A percentile compares a stretch with the other conserved stretches of the same genome.
Conservation (phyloP, 2,888 invertebrate species). For the Andrena chrysosceles region DNA sequence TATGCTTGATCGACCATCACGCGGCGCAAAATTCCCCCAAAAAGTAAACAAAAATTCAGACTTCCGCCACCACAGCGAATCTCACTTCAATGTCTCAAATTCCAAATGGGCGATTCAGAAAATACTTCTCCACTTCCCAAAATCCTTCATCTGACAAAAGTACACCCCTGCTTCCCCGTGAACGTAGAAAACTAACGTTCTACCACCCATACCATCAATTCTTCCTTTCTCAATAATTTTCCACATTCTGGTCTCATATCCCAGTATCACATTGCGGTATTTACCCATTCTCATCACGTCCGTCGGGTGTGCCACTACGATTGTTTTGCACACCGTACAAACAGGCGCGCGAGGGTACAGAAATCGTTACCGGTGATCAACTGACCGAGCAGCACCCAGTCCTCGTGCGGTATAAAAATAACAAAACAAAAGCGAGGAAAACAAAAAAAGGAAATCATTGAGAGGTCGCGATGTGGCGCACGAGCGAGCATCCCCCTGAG, state of each 20-base stretch:
- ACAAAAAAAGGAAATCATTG: background rate
- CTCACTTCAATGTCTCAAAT: background rate
- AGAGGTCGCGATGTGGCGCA: background rate
- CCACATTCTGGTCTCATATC: background rate
- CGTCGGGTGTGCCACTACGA: background rate
- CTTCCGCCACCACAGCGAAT: no score
- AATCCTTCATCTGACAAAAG: no score
- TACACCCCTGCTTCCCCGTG: no score
- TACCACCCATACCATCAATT: background rate
- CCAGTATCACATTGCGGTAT: background rate
- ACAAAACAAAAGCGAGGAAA: background rate
- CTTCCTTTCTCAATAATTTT: background rate
- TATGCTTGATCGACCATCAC: no score
- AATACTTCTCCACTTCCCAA: no score
- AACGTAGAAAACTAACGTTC: no score
- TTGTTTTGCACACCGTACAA: slow-evolving; percentile 4
- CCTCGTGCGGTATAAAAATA: background rate
- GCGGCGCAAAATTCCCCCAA: no score
- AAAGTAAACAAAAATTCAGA: no score
- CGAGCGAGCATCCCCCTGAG: background rate
- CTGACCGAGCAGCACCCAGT: background rate
- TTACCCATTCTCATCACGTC: slow-evolving; percentile 15
- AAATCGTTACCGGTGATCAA: background rate
- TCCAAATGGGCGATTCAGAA: no score
- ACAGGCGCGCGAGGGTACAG: background rate